Evolutionary conservation across 1,140 invertebrate genomes (phyloP).

Genomic region (Diplogasteroides magnus): DNA sequence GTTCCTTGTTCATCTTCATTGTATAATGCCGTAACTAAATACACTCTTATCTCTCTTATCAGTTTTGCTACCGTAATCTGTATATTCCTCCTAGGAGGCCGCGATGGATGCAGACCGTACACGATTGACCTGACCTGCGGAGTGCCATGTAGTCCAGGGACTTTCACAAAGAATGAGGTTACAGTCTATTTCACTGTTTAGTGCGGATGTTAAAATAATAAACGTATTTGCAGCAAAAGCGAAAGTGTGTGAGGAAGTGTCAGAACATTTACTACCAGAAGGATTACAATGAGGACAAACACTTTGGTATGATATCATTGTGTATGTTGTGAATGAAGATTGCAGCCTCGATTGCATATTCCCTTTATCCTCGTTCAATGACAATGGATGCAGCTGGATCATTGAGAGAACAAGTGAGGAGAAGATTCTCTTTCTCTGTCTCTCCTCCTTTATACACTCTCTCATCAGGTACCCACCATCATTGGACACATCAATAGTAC

Average conservation of each 20-base stretch:
- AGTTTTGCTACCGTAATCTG: too few species aligned
- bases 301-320: slow-evolving; percentile 45
- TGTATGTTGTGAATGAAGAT: too few species aligned
- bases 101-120: slow-evolving; percentile 52
- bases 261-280: slow-evolving; percentile 52
- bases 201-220: not conserved
- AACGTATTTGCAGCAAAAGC: not conserved
- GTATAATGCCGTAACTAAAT: too few species aligned
- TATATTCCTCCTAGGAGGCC: slow-evolving; percentile 37
- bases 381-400: slow-evolving; percentile 42
- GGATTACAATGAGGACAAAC: slow-evolving; percentile 48
- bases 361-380: slow-evolving; percentile 45
- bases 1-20: not conserved
- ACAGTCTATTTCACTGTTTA: slow-evolving; percentile 3
- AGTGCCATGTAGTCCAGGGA: slow-evolving; percentile 49
- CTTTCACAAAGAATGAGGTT: slow-evolving; percentile 44
- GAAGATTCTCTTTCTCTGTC: too few species aligned
- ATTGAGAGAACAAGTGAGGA: slow-evolving; percentile 28
- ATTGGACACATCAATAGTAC: slow-evolving; percentile 48
- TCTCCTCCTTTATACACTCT: too few species aligned
- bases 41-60: too few species aligned
- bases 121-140: slow-evolving; percentile 40
- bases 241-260: slow-evolving; percentile 42
- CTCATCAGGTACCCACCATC: slow-evolving; percentile 37
- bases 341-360: slow-evolving; percentile 11